Conservation (phyloP, 2,888 invertebrate species). For the Orgyia antiqua region DNA sequence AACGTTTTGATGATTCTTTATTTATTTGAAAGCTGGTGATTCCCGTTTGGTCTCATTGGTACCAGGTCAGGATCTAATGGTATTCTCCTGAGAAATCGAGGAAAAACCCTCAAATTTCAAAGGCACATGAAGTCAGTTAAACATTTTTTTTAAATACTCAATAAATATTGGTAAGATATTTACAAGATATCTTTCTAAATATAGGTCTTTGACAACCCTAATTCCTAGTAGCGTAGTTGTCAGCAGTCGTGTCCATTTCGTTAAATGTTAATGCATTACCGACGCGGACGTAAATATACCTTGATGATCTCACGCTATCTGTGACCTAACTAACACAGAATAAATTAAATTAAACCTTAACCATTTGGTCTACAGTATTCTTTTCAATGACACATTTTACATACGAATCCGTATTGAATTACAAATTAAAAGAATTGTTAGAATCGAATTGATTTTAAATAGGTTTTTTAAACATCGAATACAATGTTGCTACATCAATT, state of each 20-base stretch:
- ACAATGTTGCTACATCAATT: too few species aligned
- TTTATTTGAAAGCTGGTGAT: too few species aligned
- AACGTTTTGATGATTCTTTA: too few species aligned
- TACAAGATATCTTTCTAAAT: too few species aligned
- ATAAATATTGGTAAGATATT: too few species aligned
- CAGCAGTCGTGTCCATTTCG: neutral
- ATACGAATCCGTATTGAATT: constrained; percentile 10
- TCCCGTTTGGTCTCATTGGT: too few species aligned
- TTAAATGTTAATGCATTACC: constrained; percentile 28
- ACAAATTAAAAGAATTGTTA: constrained; percentile 7
- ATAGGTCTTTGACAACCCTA: constrained; percentile 1
- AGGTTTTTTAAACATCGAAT: too few species aligned
- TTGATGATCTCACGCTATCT: constrained; percentile 40
- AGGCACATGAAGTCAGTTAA: too few species aligned
- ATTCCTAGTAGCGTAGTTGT: neutral
- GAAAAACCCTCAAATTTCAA: too few species aligned
- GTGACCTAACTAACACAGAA: constrained; percentile 12
- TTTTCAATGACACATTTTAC: neutral
- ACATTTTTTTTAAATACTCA: too few species aligned
- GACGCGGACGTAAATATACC: constrained; percentile 26
- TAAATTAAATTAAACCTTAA: constrained; percentile 6
- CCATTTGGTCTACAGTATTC: neutral
- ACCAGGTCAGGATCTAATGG: too few species aligned
- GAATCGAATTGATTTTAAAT: constrained; percentile 12
- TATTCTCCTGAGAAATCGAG: too few species aligned